Base-by-base conservation (phyloP, 2,113 vertebrate genomes). In the Ophthalmolycus amberensis region DNA sequence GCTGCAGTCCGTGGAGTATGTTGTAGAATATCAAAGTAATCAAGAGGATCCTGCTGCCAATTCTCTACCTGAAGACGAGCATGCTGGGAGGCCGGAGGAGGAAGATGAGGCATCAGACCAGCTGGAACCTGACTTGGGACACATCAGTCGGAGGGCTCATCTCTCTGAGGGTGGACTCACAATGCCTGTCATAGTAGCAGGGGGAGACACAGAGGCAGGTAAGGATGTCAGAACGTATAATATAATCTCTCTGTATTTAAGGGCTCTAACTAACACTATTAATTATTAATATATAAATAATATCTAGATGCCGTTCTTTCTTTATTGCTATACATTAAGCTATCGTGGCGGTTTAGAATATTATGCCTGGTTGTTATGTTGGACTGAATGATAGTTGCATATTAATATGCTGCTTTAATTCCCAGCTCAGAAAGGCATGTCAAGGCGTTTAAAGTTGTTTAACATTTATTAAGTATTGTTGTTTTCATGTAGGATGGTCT, bases 181-280 rank as follows among this genome's bases (percentile, higher is more conserved):
- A n/a, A 6, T 85, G 32, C 56, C 78, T 6, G 62, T 66, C 14
- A 4, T 16, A 59, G 63, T 72, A 16, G 56, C 66, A 34, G 75
- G 50, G 9, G 72, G 37, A 16, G 79, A 83, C n/a, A 42, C 74
- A 37, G 84, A 89, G 2, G 52, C 72, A 72, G 91, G 94, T 94
- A 64, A 54, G 85, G 22, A 64, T 32, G 29, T 56, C 22, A 68
- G 68, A 63, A 40, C 44, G 34, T 4, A 50, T 1, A 40, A 64
- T 64, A 18, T 12, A 1, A 14, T 48, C 9, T 42, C 18, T 44
- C 25, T 42, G 1, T 5, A 22, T 46, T 5, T 22, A 16, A 37
- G 27, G 25, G 12, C 10, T 56, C 7, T 48, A 50, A 50, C 12
- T 46, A 46, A 46, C 38, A 1, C 7, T 10, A 8, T 40, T 40